A percentile compares a stretch with the other conserved stretches of the same genome.
Conservation (phyloP, 2,888 invertebrate species). For the Drosophila leonis region DNA sequence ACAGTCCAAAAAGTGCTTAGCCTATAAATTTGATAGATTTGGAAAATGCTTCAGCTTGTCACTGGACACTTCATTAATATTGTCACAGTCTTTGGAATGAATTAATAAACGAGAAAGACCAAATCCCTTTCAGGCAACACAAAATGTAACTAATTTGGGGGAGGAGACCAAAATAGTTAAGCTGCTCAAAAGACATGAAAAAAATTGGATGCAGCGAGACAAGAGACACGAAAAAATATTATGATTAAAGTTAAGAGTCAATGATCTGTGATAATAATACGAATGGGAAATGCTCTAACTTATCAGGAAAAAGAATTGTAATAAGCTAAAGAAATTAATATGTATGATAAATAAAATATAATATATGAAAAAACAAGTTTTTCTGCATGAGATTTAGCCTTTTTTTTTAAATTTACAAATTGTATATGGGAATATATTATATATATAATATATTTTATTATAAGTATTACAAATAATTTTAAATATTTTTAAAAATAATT, state of each 20-base stretch:
- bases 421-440: no score
- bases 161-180: constrained; percentile 76
- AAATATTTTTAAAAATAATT: no score
- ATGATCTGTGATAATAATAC: constrained; percentile 12
- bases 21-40: constrained; percentile 14
- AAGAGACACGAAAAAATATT: constrained; percentile 30
- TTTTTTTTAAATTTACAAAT: no score
- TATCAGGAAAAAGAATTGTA: not conserved
- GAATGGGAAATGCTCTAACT: constrained; percentile 39
- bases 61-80: constrained; percentile 61
- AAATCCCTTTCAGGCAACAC: constrained; percentile 11
- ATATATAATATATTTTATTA: no score
- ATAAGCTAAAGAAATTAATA: not conserved
- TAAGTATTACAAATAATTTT: not conserved
- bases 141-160: constrained; percentile 66
- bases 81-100: constrained; percentile 39
- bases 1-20: not conserved
- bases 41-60: constrained; percentile 6
- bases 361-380: no score
- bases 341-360: no score
- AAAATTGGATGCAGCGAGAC: constrained; percentile 36
- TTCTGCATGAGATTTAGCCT: no score
- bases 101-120: constrained; percentile 26
- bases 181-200: constrained; percentile 67
- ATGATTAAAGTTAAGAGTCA: constrained; percentile 32